Conservation (phyloP, 2,113 vertebrate genomes). For the Ammodytes marinus region DNA sequence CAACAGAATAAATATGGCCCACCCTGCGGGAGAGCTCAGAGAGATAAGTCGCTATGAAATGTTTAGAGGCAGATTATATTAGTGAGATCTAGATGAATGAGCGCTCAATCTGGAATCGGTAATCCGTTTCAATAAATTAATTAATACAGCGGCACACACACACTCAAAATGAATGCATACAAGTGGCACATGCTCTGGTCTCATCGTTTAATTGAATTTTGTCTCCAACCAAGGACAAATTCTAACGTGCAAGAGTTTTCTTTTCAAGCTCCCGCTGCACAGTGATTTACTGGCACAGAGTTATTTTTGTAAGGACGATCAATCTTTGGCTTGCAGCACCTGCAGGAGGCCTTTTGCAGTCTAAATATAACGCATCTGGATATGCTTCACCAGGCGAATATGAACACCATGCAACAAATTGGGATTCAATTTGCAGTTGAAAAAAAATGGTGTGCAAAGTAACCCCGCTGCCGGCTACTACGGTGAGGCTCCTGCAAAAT, state of each 20-base stretch:
- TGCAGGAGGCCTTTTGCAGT: constrained; percentile 25
- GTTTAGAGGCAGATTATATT: constrained; percentile 79
- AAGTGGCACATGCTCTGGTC: constrained; percentile 27
- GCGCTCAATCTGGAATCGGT: constrained; percentile 65
- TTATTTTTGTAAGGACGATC: constrained; percentile 68
- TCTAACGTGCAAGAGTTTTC: constrained; percentile 9
- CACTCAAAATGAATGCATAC: constrained; percentile 39
- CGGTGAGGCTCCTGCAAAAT: background rate
- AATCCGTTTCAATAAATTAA: constrained; percentile 77
- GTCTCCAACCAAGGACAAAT: constrained; percentile 1
- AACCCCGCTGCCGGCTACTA: background rate
- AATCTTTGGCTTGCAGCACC: constrained; percentile 63
- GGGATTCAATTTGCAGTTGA: constrained; percentile 48
- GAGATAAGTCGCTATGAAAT: constrained; percentile 75
- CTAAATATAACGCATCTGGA: constrained; percentile 65
- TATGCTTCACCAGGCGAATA: constrained; percentile 43
- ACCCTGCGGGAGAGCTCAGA: constrained; percentile 61
- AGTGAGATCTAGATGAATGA: constrained; percentile 73
- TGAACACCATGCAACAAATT: background rate
- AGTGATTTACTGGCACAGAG: constrained; percentile 25
- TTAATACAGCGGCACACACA: constrained; percentile 53
- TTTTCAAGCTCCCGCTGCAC: constrained; percentile 26
- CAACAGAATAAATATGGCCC: constrained; percentile 69
- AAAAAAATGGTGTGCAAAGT: constrained; percentile 24
- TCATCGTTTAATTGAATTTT: constrained; percentile 39